These are phyloP conservation scores for Eumeta japonica DNA, from an alignment of 1,140 invertebrate genomes.

Conservation along the genomic window DNA sequence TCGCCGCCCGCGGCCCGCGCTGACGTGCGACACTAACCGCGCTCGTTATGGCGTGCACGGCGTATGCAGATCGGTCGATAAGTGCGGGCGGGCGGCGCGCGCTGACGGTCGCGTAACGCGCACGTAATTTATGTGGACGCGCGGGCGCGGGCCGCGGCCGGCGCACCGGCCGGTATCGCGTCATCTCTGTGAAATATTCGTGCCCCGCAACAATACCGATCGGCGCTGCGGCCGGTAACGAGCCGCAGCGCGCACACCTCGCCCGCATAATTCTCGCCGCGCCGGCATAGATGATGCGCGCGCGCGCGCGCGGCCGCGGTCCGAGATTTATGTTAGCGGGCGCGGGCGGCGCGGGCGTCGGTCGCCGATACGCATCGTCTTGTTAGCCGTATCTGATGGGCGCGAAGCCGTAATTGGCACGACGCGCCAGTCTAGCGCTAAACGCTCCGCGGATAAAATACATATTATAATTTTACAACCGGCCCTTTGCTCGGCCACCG, in stretches of 20 bases:
- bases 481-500: no score
- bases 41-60: no score
- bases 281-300: constrained; percentile 49
- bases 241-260: constrained; percentile 13
- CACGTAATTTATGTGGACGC: no score
- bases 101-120: no score
- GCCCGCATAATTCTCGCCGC: constrained; percentile 51
- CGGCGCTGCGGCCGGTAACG: constrained; percentile 5
- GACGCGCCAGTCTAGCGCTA: no score
- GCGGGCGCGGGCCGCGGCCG: constrained; percentile 22
- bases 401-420: constrained; percentile 49
- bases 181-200: constrained; percentile 51
- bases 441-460: no score
- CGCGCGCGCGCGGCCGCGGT: not conserved
- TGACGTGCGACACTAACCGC: no score
- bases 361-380: constrained; percentile 48
- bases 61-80: no score
- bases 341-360: constrained; percentile 18
- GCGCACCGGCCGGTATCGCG: constrained; percentile 37
- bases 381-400: constrained; percentile 51
- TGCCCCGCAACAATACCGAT: constrained; percentile 27
- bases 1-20: no score
- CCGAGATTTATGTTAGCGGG: constrained; percentile 25
- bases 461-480: no score
- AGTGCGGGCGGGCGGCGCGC: no score